phyloP scores from a whole-genome alignment of 2,113 vertebrate genomes.

The Piprites chloris region DNA sequence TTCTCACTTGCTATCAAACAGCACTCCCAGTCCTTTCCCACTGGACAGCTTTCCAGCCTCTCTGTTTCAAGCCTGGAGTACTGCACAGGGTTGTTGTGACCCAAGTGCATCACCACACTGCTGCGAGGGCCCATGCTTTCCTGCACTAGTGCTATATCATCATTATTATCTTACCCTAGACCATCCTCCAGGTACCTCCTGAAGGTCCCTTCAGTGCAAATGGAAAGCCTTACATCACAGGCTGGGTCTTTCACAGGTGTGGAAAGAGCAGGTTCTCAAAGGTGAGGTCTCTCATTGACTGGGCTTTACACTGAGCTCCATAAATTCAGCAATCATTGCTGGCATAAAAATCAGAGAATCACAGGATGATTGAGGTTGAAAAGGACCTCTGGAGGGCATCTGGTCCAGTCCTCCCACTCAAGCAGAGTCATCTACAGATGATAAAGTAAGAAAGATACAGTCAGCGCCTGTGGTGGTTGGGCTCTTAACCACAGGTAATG shows the following conservation, averaged over 20 bases:
- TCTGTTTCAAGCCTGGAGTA: not conserved
- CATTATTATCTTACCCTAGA: not conserved
- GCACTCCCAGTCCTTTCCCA: not conserved
- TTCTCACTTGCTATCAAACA: accelerated
- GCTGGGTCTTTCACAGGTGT: not conserved
- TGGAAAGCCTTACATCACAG: not conserved
- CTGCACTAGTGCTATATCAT: not conserved
- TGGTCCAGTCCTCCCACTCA: not conserved
- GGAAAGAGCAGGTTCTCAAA: not conserved
- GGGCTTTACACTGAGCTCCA: not conserved
- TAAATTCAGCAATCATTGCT: not conserved
- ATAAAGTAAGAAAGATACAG: not conserved
- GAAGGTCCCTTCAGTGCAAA: not conserved
- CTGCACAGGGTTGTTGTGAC: not conserved
- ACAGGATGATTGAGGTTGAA: not conserved
- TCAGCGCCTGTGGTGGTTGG: not conserved
- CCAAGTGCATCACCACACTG: accelerated
- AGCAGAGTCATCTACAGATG: not conserved
- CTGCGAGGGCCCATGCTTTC: not conserved
- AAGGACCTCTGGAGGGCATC: not conserved
- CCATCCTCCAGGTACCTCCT: not conserved
- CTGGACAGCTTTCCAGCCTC: not conserved
- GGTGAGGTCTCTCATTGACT: not conserved
- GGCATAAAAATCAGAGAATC: not conserved
- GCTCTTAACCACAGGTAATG: not conserved